Conservation (phyloP, 23 tunicate species). For the Halocynthia aurantium region DNA sequence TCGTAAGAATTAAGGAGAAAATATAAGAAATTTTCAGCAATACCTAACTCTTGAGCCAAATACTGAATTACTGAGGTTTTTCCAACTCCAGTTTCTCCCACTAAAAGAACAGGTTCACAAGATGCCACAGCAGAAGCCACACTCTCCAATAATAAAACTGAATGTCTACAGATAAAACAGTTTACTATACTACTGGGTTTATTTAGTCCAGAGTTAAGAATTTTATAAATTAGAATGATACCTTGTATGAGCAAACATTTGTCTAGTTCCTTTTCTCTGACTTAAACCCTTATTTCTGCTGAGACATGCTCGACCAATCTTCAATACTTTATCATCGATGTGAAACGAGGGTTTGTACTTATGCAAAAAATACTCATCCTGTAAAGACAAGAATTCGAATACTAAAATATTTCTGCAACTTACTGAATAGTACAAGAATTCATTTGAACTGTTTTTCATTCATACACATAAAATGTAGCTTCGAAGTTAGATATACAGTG, state of each 20-base stretch:
- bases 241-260: slow-evolving; percentile 72
- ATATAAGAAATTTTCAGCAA: too few species aligned
- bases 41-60: slow-evolving; percentile 83
- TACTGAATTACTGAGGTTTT: slow-evolving; percentile 85
- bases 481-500: too few species aligned
- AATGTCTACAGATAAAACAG: slow-evolving; percentile 30
- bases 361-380: slow-evolving; percentile 71
- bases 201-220: too few species aligned
- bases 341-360: slow-evolving; percentile 57
- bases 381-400: neutral
- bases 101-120: slow-evolving; percentile 79
- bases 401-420: neutral
- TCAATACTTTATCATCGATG: slow-evolving; percentile 2
- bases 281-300: neutral
- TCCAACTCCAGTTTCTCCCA: slow-evolving; percentile 97
- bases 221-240: neutral
- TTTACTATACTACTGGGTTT: neutral
- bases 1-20: too few species aligned
- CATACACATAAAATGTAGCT: too few species aligned
- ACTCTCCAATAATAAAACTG: slow-evolving; percentile 62
- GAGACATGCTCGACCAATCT: slow-evolving; percentile 34
- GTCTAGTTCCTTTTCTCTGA: slow-evolving; percentile 1
- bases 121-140: slow-evolving; percentile 51
- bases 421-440: neutral
- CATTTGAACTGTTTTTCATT: too few species aligned